Percentiles rank a stretch among this genome's conserved stretches.
Evolutionary conservation across 2,888 invertebrate genomes (phyloP).

Genomic region (Loripinus fragilis): DNA sequence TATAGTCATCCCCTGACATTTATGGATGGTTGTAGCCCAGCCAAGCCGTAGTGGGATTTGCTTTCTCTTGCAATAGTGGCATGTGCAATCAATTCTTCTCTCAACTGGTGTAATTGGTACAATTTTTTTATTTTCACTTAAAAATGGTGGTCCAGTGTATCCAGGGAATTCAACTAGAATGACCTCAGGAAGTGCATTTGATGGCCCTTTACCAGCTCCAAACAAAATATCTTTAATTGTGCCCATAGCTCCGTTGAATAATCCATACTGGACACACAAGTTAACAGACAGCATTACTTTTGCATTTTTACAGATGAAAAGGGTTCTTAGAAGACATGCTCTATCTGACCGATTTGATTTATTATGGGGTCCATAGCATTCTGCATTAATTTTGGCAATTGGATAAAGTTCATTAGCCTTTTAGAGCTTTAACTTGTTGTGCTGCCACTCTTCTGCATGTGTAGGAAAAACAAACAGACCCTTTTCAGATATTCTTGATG

Average conservation of each 20-base stretch:
- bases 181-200: conserved; percentile 50
- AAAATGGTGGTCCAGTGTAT: conserved; percentile 46
- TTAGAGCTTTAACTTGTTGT: conserved; percentile 39
- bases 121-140: no score
- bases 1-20: no score
- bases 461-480: conserved; percentile 42
- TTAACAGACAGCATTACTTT: conserved; percentile 59
- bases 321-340: conserved; percentile 29
- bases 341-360: not conserved
- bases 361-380: conserved; percentile 40
- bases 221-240: conserved; percentile 52
- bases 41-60: no score
- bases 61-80: no score
- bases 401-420: conserved; percentile 35
- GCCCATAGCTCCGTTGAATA: conserved; percentile 50
- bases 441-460: conserved; percentile 32
- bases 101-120: conserved; percentile 45
- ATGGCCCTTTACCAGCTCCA: conserved; percentile 26
- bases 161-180: conserved; percentile 56
- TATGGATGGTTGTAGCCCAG: no score
- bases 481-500: conserved; percentile 2
- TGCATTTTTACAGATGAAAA: conserved; percentile 41
- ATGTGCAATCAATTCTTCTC: no score
- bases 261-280: conserved; percentile 42
- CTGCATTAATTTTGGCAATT: conserved; percentile 44